Evolutionary conservation across 2,888 invertebrate species (phyloP).

Genomic region (Stenodera caucasica): DNA sequence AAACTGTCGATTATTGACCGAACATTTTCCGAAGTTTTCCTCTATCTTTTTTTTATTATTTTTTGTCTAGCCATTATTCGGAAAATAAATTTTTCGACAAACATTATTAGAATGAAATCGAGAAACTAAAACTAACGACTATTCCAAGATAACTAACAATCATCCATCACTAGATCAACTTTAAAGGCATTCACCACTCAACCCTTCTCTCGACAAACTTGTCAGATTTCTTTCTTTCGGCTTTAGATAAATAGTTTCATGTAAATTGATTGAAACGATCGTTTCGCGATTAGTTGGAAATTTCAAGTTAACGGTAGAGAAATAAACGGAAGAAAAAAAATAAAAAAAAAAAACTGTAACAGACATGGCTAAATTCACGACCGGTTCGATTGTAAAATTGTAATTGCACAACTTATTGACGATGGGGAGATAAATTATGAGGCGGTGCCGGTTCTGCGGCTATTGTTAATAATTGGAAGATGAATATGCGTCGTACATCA

Average conservation of each 20-base stretch:
- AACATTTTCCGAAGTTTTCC: not conserved
- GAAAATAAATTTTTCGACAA: no score
- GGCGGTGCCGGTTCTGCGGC: slow-evolving; percentile 6
- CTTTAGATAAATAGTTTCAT: not conserved
- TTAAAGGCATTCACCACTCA: not conserved
- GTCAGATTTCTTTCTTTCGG: not conserved
- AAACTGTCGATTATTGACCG: slow-evolving; percentile 6
- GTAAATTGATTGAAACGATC: not conserved
- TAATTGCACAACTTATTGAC: slow-evolving; percentile 17
- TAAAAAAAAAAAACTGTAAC: slow-evolving; percentile 1
- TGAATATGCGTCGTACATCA: not conserved
- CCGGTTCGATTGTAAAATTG: slow-evolving; percentile 11
- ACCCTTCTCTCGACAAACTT: not conserved
- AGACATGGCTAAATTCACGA: not conserved
- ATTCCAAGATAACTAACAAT: not conserved
- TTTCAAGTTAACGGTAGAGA: not conserved
- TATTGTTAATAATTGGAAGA: slow-evolving; percentile 10
- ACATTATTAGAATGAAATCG: not conserved
- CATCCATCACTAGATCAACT: not conserved
- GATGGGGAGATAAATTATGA: not conserved
- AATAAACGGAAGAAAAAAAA: no score
- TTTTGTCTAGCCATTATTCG: no score
- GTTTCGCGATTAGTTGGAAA: not conserved
- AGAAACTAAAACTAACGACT: not conserved
- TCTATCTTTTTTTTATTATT: not conserved